Conservation (phyloP, 2,113 vertebrate species). For the Gadus chalcogrammus region DNA sequence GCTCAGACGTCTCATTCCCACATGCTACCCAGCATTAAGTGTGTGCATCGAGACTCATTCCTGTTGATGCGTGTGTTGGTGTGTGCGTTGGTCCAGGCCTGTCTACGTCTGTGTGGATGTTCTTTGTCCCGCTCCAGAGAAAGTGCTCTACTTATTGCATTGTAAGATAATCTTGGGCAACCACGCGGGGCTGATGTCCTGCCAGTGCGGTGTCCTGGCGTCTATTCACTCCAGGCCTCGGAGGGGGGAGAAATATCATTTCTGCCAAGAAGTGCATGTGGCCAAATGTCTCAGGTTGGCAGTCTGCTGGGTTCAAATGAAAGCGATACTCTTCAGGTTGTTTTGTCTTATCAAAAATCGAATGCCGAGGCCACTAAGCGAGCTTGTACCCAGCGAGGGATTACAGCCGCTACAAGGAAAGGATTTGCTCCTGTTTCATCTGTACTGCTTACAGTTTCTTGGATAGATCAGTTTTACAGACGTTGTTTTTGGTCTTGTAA, state of each 20-base stretch:
- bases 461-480: no score
- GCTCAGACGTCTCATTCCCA: no score
- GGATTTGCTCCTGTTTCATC: no score
- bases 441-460: no score
- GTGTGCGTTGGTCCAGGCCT: neutral
- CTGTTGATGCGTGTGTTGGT: conserved; percentile 4
- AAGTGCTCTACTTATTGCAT: conserved; percentile 41
- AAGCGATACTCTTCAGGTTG: conserved; percentile 23
- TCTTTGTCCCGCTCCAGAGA: neutral
- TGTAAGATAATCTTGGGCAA: conserved; percentile 68
- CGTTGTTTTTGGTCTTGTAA: no score
- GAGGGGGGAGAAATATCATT: conserved; percentile 49
- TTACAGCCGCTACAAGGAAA: no score
- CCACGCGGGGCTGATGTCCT: conserved; percentile 49
- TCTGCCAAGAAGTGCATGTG: conserved; percentile 51
- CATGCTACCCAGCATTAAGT: neutral
- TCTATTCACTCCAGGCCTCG: conserved; percentile 64
- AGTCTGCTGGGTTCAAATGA: conserved; percentile 51
- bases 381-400: no score
- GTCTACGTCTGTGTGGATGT: conserved; percentile 1
- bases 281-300: conserved; percentile 65
- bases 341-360: no score
- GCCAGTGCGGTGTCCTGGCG: conserved; percentile 48
- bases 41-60: conserved; percentile 4
- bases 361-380: no score